These are phyloP conservation scores for Sebastes nivosus DNA, from an alignment of 2,797 vertebrate species.

Conservation along the genomic window DNA sequence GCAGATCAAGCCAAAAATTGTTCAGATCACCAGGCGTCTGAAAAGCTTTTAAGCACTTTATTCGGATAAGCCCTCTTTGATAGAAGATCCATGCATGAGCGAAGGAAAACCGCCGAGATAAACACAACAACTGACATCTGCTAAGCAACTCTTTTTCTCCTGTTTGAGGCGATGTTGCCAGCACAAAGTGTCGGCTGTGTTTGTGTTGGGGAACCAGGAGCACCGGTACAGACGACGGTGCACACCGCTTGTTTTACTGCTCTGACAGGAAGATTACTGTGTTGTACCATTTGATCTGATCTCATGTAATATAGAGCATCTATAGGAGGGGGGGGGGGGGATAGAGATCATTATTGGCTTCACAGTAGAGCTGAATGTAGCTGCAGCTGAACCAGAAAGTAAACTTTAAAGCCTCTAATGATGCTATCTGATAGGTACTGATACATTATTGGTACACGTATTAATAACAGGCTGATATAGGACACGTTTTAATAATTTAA, in stretches of 20 bases:
- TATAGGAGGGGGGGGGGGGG: slow-evolving; percentile 23
- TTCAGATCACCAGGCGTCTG: slow-evolving; percentile 80
- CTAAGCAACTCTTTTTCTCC: slow-evolving; percentile 69
- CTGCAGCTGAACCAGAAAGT: slow-evolving; percentile 34
- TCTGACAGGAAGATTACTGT: slow-evolving; percentile 24
- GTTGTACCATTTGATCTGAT: slow-evolving; percentile 56
- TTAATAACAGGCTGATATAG: neutral
- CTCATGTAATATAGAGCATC: slow-evolving; percentile 31
- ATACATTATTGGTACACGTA: slow-evolving; percentile 9
- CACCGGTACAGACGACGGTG: slow-evolving; percentile 15
- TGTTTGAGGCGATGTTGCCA: slow-evolving; percentile 63
- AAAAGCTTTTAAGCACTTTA: slow-evolving; percentile 84
- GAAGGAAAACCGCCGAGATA: slow-evolving; percentile 65
- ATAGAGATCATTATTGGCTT: slow-evolving; percentile 46
- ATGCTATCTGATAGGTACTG: slow-evolving; percentile 32
- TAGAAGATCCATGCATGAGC: slow-evolving; percentile 76
- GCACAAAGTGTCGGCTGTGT: slow-evolving; percentile 60
- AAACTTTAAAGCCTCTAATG: slow-evolving; percentile 51
- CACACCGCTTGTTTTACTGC: slow-evolving; percentile 14
- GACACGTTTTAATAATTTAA: neutral
- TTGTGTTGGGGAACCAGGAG: slow-evolving; percentile 49
- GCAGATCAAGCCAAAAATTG: slow-evolving; percentile 79
- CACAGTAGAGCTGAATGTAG: slow-evolving; percentile 37
- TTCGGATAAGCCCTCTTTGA: slow-evolving; percentile 79
- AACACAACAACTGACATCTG: slow-evolving; percentile 81